Conservation (phyloP, 1,140 invertebrate genomes). For the Drosophila nigrodunni region DNA sequence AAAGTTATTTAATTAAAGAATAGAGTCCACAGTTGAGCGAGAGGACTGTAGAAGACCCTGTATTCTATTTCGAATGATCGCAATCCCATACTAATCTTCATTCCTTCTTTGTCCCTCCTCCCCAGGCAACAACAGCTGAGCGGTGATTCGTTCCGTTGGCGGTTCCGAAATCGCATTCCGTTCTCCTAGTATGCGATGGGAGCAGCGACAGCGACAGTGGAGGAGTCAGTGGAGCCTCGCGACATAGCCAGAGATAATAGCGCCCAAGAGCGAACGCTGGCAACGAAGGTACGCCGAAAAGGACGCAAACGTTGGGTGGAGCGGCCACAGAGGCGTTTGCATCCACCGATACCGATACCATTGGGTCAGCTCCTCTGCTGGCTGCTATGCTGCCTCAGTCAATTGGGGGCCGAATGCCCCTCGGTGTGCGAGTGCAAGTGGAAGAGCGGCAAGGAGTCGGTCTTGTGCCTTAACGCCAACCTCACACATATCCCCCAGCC, state of each 20-base stretch:
- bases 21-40: no score
- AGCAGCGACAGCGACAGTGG: slow-evolving; percentile 57
- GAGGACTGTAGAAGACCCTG: no score
- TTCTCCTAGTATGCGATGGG: slow-evolving; percentile 71
- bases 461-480: slow-evolving; percentile 90
- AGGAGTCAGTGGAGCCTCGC: slow-evolving; percentile 42
- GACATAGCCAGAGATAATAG: slow-evolving; percentile 75
- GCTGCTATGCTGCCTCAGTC: slow-evolving; percentile 73
- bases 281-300: slow-evolving; percentile 78
- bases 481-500: slow-evolving; percentile 88
- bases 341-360: slow-evolving; percentile 69
- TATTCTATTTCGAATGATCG: no score
- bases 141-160: slow-evolving; percentile 4
- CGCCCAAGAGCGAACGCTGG: slow-evolving; percentile 63
- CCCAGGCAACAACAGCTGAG: slow-evolving; percentile 37
- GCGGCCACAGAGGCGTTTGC: slow-evolving; percentile 57
- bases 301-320: slow-evolving; percentile 26
- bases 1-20: no score
- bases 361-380: slow-evolving; percentile 69
- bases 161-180: slow-evolving; percentile 10
- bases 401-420: slow-evolving; percentile 87
- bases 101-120: neutral
- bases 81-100: no score
- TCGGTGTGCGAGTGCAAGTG: slow-evolving; percentile 93
- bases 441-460: slow-evolving; percentile 93